A percentile compares a stretch with the other conserved stretches of the same genome.
Evolutionary conservation across 1,140 invertebrate genomes (phyloP).

Genomic region (Bombus affinis): DNA sequence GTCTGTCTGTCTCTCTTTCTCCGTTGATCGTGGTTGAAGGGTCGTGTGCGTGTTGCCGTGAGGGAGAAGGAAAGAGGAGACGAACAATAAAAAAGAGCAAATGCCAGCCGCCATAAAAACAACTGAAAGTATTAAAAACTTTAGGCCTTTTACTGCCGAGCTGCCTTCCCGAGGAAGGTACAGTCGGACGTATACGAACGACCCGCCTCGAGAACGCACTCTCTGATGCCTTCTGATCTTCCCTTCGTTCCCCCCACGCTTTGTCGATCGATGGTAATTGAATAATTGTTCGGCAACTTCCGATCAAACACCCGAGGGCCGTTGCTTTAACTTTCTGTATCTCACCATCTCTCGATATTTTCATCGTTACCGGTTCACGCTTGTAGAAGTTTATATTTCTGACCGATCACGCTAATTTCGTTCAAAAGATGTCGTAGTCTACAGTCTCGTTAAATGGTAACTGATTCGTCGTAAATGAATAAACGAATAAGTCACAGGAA

Average conservation of each 20-base stretch:
- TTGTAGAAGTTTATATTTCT: too few species aligned
- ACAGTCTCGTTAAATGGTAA: too few species aligned
- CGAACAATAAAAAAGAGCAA: conserved; percentile 75
- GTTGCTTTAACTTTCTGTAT: too few species aligned
- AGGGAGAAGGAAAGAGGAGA: conserved; percentile 53
- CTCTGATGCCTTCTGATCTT: neutral
- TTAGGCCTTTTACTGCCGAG: conserved; percentile 75
- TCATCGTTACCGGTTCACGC: neutral
- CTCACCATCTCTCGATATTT: neutral
- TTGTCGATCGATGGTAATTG: conserved; percentile 7
- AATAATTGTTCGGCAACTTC: conserved; percentile 26
- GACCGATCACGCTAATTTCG: too few species aligned
- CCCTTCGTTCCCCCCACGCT: neutral
- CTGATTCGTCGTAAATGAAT: too few species aligned
- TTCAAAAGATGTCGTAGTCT: too few species aligned
- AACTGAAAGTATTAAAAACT: conserved; percentile 82
- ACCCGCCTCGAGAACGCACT: neutral
- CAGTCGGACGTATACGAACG: conserved; percentile 21
- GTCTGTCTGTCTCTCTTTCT: neutral
- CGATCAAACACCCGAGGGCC: neutral
- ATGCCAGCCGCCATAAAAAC: conserved; percentile 81
- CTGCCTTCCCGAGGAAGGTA: conserved; percentile 36
- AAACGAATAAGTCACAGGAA: too few species aligned
- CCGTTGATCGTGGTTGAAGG: conserved; percentile 29
- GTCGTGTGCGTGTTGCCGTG: conserved; percentile 36